These are phyloP conservation scores for Rousettus leschenaultii DNA, from an alignment of 2,113 vertebrate species.

Conservation along the genomic window DNA sequence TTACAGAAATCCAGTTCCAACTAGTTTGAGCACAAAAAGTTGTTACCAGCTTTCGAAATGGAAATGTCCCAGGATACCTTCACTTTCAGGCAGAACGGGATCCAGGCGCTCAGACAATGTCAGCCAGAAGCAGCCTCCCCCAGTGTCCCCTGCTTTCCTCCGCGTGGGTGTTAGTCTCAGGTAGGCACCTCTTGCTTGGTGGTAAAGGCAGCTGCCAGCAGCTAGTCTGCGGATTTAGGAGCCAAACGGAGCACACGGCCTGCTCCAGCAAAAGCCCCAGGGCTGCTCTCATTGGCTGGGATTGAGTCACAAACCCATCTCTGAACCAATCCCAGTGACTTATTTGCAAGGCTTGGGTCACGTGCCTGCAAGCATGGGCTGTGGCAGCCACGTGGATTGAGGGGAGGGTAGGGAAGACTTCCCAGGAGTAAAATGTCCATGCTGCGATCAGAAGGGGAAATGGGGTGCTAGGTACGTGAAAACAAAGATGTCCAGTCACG, in stretches of 20 bases:
- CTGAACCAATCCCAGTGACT: neutral
- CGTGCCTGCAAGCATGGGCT: neutral
- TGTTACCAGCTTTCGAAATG: neutral
- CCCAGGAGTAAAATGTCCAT: neutral
- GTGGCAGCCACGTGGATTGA: neutral
- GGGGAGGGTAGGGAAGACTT: neutral
- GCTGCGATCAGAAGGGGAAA: neutral
- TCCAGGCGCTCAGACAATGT: neutral
- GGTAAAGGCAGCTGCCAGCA: no score
- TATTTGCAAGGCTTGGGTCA: neutral
- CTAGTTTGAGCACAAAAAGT: no score
- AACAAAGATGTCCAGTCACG: neutral
- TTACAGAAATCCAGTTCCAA: neutral
- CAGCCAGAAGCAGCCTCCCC: neutral
- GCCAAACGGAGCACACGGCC: rapidly evolving
- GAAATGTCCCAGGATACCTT: neutral
- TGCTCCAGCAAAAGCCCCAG: rapidly evolving
- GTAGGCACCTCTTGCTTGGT: neutral
- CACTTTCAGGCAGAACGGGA: neutral
- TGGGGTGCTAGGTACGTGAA: neutral
- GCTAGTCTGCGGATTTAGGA: neutral
- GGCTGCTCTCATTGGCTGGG: neutral
- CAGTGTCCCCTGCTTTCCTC: neutral
- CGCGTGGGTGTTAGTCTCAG: neutral
- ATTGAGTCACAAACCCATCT: neutral